Base-by-base conservation (phyloP, 2,113 vertebrate species). In the Etia nguti region DNA sequence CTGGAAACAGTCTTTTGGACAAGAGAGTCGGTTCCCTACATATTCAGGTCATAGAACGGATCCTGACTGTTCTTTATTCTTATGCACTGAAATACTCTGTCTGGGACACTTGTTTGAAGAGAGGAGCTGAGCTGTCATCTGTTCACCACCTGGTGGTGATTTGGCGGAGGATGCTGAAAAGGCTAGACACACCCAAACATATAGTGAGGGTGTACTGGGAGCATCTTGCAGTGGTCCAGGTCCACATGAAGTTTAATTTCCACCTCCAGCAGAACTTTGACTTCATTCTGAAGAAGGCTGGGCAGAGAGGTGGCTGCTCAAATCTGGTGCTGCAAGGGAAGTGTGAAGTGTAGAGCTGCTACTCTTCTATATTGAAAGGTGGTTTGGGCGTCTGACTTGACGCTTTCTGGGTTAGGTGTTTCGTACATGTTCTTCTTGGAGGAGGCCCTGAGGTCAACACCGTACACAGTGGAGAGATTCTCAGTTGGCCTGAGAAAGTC, bases 91-190 rank as follows among this genome's bases (percentile, higher is more conserved):
- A 56, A 15, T 26, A 56, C 55, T 26, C 55, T 56, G 55, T 56
- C 24, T 29, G 3, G 24, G 55, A 56, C 55, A 56, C 11, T 2
- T 24, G 54, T 10, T 11, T 26, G 55, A 56, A 56, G 22, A 8
- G 55, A 56, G 1, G 55, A 0, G 55, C 55, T 56, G 22, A 56
- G 13, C 12, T 26, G 55, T 13, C 1, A 12, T 3, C 24, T 57
- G 55, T 57, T 57, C 24, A 57, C 12, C 24, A 57, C 55, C 55
- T 57, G 22, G 55, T 24, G 55, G 55, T 57, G 22, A 26, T 57
- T 57, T 57, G 22, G 22, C 55, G 0, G 22, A 3, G 26, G 55
- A 1, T 57, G 55, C 55, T 57, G 55, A 57, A 57, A 57, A 57
- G 55, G 55, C 55, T 57, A 57, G 22, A 26, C 1, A 3, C 55